phyloP scores from a whole-genome alignment of 2,888 invertebrate species.

The Antheraea yamamai region DNA sequence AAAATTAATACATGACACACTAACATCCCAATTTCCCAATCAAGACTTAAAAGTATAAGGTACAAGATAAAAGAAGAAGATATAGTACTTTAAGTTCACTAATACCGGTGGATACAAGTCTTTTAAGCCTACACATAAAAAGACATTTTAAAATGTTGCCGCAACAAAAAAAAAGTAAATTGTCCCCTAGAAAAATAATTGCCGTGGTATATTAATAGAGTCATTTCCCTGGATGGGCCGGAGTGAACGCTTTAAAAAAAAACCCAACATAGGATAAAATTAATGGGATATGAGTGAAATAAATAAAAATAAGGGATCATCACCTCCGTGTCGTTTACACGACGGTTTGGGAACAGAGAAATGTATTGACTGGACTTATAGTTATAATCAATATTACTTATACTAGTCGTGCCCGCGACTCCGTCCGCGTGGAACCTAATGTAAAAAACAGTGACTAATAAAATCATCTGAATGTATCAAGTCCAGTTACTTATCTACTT shows the following conservation, averaged over 20 bases:
- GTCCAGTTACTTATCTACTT: no score
- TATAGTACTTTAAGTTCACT: no score
- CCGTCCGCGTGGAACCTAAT: no score
- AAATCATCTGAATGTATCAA: no score
- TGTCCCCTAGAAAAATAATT: constrained; percentile 10
- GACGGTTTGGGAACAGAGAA: constrained; percentile 36
- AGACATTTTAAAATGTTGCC: neutral
- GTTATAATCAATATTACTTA: no score
- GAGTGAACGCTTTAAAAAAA: constrained; percentile 19
- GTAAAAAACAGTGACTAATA: no score
- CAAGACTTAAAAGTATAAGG: no score
- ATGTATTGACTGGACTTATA: constrained; percentile 27
- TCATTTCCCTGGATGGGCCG: constrained; percentile 46
- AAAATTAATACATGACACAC: no score
- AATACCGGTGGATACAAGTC: no score
- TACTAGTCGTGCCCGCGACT: no score
- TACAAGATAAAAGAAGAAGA: no score
- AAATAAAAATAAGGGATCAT: constrained; percentile 62
- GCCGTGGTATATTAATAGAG: constrained; percentile 64
- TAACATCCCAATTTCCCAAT: no score
- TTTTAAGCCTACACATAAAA: neutral
- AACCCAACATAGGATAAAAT: constrained; percentile 48
- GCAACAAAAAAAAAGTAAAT: neutral
- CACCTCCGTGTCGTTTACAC: constrained; percentile 52
- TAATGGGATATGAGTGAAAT: constrained; percentile 70